These are phyloP conservation scores for Sakesphorus luctuosus DNA, from an alignment of 2,113 vertebrate species.

Conservation along the genomic window DNA sequence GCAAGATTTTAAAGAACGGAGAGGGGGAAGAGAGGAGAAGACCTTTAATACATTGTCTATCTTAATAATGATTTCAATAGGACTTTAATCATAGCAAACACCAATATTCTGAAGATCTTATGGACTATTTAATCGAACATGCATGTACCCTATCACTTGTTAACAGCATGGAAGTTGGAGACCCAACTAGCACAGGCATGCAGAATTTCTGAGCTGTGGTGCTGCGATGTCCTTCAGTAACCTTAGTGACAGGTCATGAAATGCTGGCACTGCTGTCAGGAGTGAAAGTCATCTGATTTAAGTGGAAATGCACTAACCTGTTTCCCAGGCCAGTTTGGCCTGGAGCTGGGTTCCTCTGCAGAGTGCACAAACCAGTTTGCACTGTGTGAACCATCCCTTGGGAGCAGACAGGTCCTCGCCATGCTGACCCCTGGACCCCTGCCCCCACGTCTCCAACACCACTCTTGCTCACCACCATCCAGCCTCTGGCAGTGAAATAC, in stretches of 20 bases:
- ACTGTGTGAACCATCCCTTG: fast-evolving
- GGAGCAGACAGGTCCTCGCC: fast-evolving
- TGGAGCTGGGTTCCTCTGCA: constrained; percentile 4
- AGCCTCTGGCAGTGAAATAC: neutral
- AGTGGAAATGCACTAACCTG: neutral
- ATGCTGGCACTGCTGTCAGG: neutral
- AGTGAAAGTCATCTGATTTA: constrained; percentile 36
- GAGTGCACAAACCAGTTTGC: neutral
- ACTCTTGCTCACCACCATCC: fast-evolving
- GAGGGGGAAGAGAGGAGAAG: neutral
- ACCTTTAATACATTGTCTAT: neutral
- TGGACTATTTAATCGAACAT: neutral
- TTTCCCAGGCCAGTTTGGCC: neutral
- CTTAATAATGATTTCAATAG: neutral
- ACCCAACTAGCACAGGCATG: fast-evolving
- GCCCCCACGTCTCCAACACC: fast-evolving
- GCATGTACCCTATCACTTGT: neutral
- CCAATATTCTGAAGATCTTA: neutral
- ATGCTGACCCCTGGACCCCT: fast-evolving
- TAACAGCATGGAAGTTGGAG: neutral
- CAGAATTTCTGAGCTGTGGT: neutral
- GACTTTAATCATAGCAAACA: neutral
- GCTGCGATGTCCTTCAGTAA: fast-evolving
- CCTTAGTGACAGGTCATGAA: neutral
- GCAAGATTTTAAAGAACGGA: neutral